Evolutionary conservation across 2,888 invertebrate species (phyloP), one percentile per base, ranked within the genome.

Genomic region (Eupeodes latifasciatus): DNA sequence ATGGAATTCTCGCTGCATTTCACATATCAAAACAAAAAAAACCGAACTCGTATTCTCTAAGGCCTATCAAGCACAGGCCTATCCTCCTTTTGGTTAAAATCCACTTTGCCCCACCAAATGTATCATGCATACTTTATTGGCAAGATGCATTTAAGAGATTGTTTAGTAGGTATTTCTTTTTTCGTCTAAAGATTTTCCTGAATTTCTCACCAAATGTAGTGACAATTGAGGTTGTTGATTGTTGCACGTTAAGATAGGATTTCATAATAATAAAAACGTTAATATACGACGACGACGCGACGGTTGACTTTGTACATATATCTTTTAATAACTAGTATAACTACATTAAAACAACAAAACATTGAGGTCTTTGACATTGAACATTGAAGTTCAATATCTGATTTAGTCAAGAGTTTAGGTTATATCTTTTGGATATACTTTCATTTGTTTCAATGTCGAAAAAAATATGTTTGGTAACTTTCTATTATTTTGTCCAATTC

Each of bases 391-490:
- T 74, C 55, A 85, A 61, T 49, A 51, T 72, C 67, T 47, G 72
- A 53, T 55, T 19, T 47, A 44, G 40, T 51, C 53, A 16, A 27
- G 49, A 34, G 44, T 51, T 34, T 53, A 66, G 71, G 55, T 71
- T 78, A 49, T 49, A 62, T 47, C 36, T 44, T 57, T n/a, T 40
- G 71, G n/a, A 76, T 75, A 81, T 81, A 88, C 88, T 88, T 88
- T 88, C 88, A 85, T 88, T 88, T 88, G 84, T 84, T 69, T 61
- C 80, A 83, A 80, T 61, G 66, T 66, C 44, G 47, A n/a, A 6
- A 55, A 81, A 85, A 85, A 66, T 49, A 49, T 47, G 84, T 84
- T 88, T 88, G 84, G 85, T 66, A 69, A 88, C 88, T 88, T 88
- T 88, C 88, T 85, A 81, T 75, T 88, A 88, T 85, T 80, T 81